Evolutionary conservation across 2,888 invertebrate species (phyloP).

Genomic region (Agrilus mali): DNA sequence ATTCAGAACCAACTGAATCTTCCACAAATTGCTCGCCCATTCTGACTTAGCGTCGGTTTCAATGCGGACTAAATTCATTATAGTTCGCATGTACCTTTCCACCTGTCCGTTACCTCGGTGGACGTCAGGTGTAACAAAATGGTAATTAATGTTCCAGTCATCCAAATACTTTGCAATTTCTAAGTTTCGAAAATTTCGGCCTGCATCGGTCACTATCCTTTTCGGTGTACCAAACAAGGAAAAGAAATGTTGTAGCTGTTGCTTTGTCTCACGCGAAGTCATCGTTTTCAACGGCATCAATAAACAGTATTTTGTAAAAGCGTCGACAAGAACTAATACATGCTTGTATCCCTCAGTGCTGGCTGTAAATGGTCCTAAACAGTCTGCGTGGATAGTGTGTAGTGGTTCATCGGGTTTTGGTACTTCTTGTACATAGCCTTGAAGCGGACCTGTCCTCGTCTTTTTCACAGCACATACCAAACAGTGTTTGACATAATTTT

Average conservation of each 20-base stretch:
- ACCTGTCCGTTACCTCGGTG: constrained; percentile 13
- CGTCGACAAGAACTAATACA: constrained; percentile 10
- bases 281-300: constrained; percentile 11
- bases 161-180: too few relatives aligned
- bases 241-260: not conserved
- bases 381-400: constrained; percentile 10
- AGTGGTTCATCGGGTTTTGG: constrained; percentile 7
- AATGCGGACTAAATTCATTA: constrained; percentile 5
- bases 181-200: too few relatives aligned
- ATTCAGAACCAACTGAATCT: constrained; percentile 6
- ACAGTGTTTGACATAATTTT: constrained; percentile 17
- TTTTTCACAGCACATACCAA: constrained; percentile 17
- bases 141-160: constrained; percentile 4
- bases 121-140: constrained; percentile 11
- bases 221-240: constrained; percentile 13
- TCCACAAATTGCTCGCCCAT: constrained; percentile 6
- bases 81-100: not conserved
- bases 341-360: constrained; percentile 7
- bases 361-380: constrained; percentile 8
- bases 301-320: constrained; percentile 11
- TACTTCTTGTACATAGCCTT: constrained; percentile 5
- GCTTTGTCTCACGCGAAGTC: constrained; percentile 8
- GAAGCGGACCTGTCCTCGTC: constrained; percentile 14
- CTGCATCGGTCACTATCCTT: not conserved
- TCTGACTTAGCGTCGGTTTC: not conserved